A percentile compares a stretch with the other conserved stretches of the same genome.
Evolutionary conservation across 2,797 vertebrate genomes (phyloP).

Genomic region (Acanthurus tractus): DNA sequence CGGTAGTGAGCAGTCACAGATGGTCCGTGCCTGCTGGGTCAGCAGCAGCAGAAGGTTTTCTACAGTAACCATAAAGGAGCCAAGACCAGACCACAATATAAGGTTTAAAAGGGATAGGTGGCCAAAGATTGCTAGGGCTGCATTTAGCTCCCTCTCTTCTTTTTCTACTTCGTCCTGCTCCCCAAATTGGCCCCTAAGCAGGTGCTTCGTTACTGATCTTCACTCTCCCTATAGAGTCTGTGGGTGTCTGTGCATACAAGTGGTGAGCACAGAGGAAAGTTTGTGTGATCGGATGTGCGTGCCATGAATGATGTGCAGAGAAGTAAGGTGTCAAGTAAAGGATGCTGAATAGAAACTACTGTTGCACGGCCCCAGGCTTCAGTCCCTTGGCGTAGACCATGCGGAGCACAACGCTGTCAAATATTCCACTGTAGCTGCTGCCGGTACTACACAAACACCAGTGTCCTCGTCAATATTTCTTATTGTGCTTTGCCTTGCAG

Average conservation of each 20-base stretch:
- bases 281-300: slow-evolving; percentile 25
- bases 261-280: slow-evolving; percentile 28
- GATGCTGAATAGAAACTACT: slow-evolving; percentile 58
- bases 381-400: slow-evolving; percentile 5
- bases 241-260: slow-evolving; percentile 21
- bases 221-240: slow-evolving; percentile 22
- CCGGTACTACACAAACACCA: slow-evolving; percentile 9
- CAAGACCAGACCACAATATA: slow-evolving; percentile 29
- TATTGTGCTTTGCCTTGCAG: neutral
- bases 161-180: slow-evolving; percentile 10
- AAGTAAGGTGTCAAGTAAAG: slow-evolving; percentile 11
- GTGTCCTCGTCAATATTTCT: neutral
- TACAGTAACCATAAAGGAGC: slow-evolving; percentile 43
- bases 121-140: slow-evolving; percentile 20
- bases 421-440: slow-evolving; percentile 24
- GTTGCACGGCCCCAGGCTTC: slow-evolving; percentile 36
- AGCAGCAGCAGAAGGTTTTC: slow-evolving; percentile 44
- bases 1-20: slow-evolving; percentile 46
- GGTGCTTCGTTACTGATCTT: slow-evolving; percentile 44
- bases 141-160: neutral
- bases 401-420: slow-evolving; percentile 35
- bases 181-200: slow-evolving; percentile 41
- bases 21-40: slow-evolving; percentile 40
- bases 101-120: slow-evolving; percentile 21
- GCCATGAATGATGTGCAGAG: slow-evolving; percentile 32